Conservation (phyloP, 2,888 invertebrate species). For the Apotomis capreana region DNA sequence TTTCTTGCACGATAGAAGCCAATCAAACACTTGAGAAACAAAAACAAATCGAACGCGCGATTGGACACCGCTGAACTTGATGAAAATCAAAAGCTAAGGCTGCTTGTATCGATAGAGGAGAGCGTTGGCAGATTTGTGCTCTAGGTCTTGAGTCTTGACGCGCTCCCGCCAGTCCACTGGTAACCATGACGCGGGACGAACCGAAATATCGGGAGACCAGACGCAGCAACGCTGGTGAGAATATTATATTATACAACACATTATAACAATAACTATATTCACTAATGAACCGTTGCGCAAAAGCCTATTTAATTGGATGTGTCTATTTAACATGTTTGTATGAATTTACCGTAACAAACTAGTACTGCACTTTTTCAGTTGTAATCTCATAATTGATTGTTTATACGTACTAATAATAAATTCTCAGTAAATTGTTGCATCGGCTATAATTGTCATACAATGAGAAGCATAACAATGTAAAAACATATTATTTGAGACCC, state of each 20-base stretch:
- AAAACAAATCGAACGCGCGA: constrained; percentile 37
- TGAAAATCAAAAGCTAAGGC: constrained; percentile 40
- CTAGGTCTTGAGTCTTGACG: constrained; percentile 34
- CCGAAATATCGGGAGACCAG: constrained; percentile 41
- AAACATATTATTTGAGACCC: not conserved
- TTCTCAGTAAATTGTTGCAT: not conserved
- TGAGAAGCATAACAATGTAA: not conserved
- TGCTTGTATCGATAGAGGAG: constrained; percentile 31
- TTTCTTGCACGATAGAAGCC: constrained; percentile 7
- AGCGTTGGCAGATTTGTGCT: constrained; percentile 43
- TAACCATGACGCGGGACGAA: constrained; percentile 43
- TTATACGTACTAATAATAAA: not conserved
- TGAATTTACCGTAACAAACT: not conserved
- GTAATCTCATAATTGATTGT: not conserved
- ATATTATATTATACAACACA: constrained; percentile 7
- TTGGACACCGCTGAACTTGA: constrained; percentile 37
- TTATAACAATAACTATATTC: not conserved
- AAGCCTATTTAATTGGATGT: not conserved
- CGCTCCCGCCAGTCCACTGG: constrained; percentile 40
- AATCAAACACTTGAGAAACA: constrained; percentile 32
- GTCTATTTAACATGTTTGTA: not conserved
- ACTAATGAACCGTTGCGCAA: not conserved
- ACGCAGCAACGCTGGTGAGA: constrained; percentile 39
- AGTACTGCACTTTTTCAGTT: not conserved
- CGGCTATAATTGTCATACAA: not conserved